Percentiles rank a stretch among this genome's conserved stretches.
These are phyloP conservation scores for Antrozous pallidus DNA, from an alignment of 2,797 vertebrate species.

Conservation along the genomic window DNA sequence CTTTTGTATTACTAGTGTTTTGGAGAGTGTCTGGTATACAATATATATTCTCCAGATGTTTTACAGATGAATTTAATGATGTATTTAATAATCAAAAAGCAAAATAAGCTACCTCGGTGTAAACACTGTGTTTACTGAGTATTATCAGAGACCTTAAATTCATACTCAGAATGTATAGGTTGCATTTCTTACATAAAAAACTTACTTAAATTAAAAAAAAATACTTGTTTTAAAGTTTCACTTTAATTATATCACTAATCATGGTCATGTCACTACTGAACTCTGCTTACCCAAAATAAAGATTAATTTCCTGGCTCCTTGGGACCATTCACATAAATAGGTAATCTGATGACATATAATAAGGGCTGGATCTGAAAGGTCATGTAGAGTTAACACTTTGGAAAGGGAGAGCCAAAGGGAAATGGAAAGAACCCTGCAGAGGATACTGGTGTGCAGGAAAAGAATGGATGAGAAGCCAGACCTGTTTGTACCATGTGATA, in stretches of 20 bases:
- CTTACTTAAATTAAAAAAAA: conserved; percentile 25
- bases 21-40: background rate
- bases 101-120: background rate
- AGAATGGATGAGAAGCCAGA: conserved; percentile 1
- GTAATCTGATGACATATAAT: background rate
- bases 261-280: conserved; percentile 18
- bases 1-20: background rate
- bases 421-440: background rate
- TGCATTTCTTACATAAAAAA: conserved; percentile 12
- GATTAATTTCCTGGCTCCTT: conserved; percentile 41
- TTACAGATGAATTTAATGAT: conserved; percentile 3
- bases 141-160: conserved; percentile 3
- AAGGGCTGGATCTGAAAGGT: conserved; percentile 7
- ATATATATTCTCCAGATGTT: background rate
- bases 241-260: conserved; percentile 3
- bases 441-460: background rate
- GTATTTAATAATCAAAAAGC: conserved; percentile 28
- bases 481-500: background rate
- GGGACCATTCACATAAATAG: background rate
- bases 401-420: conserved; percentile 21
- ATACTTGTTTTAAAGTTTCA: no score
- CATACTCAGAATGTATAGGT: background rate
- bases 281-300: conserved; percentile 3
- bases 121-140: background rate
- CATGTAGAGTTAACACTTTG: background rate